Evolutionary conservation across 2,113 vertebrate species (phyloP), one percentile per base, ranked within the genome.

Genomic region (Gavia stellata): DNA sequence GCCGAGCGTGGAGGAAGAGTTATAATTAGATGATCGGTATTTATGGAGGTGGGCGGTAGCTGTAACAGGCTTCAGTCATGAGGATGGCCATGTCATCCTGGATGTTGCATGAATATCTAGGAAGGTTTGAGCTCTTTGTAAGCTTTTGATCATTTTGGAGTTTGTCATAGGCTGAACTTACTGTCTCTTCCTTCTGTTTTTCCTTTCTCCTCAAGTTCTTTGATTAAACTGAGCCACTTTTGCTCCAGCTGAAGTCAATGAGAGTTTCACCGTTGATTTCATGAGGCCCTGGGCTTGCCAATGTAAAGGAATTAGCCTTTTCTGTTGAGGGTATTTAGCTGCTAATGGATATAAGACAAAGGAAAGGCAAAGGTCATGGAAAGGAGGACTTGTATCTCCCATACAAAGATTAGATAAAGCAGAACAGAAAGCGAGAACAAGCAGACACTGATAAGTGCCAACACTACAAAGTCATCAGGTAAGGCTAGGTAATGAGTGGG

Each of bases 241-340:
- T 81, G 17, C 33, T 97, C 58, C 70, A 63, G 36, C 77, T 91
- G 49, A 81, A 81, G 55, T 70, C 65, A 79, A 42, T 79, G 33
- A 49, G 38, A 95, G 29, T 82, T 95, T 90, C 81, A 95, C 62
- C 74, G 87, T 85, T 88, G 84, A 92, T 97, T 95, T 89, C 89
- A 58, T 28, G 40, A 68, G 72, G 68, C 40, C 45, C 45, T 91
- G 44, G 72, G 75, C 59, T 79, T 87, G 56, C 44, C 38, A 36
- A 19, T 85, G 31, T 7, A 77, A 77, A 87, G 62, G 42, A 89
- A 90, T 95, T 95, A 95, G 72, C 88, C 85, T 94, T 82, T 92
- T 92, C 81, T 94, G 62, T 58, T 82, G 40, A 85, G 53, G 47
- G 42, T 50, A 80, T 24, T 87, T 91, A 83, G 36, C 17, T 83